phyloP scores from a whole-genome alignment of 2,113 vertebrate species.

The Haemorhous mexicanus region DNA sequence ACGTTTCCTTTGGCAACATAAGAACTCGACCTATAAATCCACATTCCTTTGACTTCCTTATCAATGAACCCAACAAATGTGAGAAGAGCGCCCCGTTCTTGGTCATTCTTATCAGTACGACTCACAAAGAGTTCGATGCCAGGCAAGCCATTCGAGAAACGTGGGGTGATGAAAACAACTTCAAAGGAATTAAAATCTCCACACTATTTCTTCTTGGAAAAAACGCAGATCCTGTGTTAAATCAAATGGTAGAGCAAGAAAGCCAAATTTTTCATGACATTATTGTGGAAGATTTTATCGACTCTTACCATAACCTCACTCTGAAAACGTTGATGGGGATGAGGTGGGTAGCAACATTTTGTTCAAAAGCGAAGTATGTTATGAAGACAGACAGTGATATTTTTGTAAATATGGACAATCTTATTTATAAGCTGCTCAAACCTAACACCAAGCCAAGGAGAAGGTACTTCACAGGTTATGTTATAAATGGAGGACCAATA shows the following conservation, averaged over 20 bases:
- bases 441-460: constrained; percentile 92
- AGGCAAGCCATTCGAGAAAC: constrained; percentile 97
- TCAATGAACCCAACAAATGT: constrained; percentile 95
- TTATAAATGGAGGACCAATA: constrained; percentile 95
- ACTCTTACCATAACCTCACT: constrained; percentile 97
- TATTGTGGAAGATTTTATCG: constrained; percentile 95
- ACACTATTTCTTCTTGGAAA: constrained; percentile 93
- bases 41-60: constrained; percentile 91
- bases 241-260: constrained; percentile 99
- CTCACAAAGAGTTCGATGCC: constrained; percentile 97
- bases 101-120: constrained; percentile 96
- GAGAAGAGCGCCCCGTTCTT: constrained; percentile 87
- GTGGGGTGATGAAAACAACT: constrained; percentile 95
- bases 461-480: constrained; percentile 95
- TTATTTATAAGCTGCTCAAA: constrained; percentile 96
- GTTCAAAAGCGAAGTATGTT: constrained; percentile 95
- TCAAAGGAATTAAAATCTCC: constrained; percentile 87
- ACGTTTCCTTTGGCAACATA: constrained; percentile 92
- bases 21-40: constrained; percentile 94
- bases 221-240: constrained; percentile 87
- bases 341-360: constrained; percentile 96
- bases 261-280: constrained; percentile 99
- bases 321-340: constrained; percentile 98
- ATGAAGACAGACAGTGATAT: constrained; percentile 99
- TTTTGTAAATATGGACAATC: constrained; percentile 99